phyloP scores from a whole-genome alignment of 2,797 vertebrate genomes.

The Arrhamphus sclerolepis region DNA sequence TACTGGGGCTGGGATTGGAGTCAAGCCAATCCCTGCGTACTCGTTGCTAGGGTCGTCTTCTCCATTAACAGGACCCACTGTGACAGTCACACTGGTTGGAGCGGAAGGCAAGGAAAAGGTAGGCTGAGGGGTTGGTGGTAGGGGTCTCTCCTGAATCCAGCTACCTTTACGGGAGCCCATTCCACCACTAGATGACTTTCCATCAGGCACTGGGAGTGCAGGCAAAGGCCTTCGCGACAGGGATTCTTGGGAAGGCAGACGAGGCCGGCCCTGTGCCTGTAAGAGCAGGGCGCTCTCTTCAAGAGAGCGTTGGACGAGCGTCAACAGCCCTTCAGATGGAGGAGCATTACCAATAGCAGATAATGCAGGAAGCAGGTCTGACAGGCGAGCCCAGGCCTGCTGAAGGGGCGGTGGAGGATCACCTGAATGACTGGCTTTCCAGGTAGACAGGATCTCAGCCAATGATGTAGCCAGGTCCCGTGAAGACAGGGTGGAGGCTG shows the following conservation, averaged over 20 bases:
- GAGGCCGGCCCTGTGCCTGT: conserved; percentile 83
- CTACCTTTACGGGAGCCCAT: conserved; percentile 90
- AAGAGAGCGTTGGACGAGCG: conserved; percentile 78
- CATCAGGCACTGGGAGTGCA: conserved; percentile 84
- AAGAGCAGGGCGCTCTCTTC: conserved; percentile 79
- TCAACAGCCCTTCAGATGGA: conserved; percentile 75
- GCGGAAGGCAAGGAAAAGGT: conserved; percentile 72
- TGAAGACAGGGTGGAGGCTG: conserved; percentile 60
- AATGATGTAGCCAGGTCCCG: conserved; percentile 79
- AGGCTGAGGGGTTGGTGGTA: conserved; percentile 87
- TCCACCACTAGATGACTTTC: conserved; percentile 73
- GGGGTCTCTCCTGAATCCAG: conserved; percentile 92
- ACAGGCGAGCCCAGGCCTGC: conserved; percentile 79
- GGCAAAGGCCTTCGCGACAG: conserved; percentile 90
- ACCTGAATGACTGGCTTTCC: conserved; percentile 77
- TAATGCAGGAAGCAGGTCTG: conserved; percentile 80
- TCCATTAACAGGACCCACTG: conserved; percentile 65
- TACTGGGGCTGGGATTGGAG: conserved; percentile 67
- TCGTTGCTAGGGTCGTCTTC: conserved; percentile 85
- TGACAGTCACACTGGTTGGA: conserved; percentile 60
- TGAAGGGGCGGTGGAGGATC: conserved; percentile 78
- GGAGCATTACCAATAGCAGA: conserved; percentile 67
- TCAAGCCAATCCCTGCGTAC: conserved; percentile 88
- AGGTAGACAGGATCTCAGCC: conserved; percentile 82
- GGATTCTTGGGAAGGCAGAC: conserved; percentile 89